Base-by-base conservation (phyloP, 2,797 vertebrate species). In the Gastrophryne carolinensis region DNA sequence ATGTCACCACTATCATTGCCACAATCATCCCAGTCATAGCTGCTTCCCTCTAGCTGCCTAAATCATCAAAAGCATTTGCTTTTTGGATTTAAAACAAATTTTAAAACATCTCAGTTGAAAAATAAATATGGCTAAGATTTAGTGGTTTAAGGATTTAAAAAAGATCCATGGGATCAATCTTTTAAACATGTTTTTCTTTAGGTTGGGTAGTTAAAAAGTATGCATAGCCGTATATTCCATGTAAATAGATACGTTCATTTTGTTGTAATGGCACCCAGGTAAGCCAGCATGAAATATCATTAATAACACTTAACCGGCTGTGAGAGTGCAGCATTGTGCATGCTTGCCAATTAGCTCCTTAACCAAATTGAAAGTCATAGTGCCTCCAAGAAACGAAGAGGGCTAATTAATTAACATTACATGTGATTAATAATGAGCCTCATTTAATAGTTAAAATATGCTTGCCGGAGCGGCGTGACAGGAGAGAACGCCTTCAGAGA, bases 401-500 rank as follows among this genome's bases (percentile, higher is more conserved):
- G 53, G 90, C 90, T 94, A 96, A 98, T 98, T 97, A 97, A 98
- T 98, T 98, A 98, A 92, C 92, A 95, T 93, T 97, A 96, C 93
- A 94, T 92, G 92, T 93, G 92, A 98, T 97, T 98, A 97, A 98
- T 95, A 98, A 96, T 94, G 91, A 96, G 93, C 87, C 89, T 91
- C 86, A 26, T 92, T 96, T 95, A 94, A 93, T 93, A 94, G 92
- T 93, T 93, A 94, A 92, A 95, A 92, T 94, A 90, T 91, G 88
- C 89, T 89, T 87, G 86, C 88, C 81, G 90, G 83, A 89, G 88
- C 92, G 88, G 88, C 80, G 72, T 87, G 90, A 93, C 93, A 93
- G 92, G 93, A 95, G 89, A 94, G 94, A 87, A 94, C 87, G 67
- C 89, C 87, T 89, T 90, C 88, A 86, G 90, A 92, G 91, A 91